Evolutionary conservation across 1,140 invertebrate genomes (phyloP).

Genomic region (Thaumetopoea pityocampa): DNA sequence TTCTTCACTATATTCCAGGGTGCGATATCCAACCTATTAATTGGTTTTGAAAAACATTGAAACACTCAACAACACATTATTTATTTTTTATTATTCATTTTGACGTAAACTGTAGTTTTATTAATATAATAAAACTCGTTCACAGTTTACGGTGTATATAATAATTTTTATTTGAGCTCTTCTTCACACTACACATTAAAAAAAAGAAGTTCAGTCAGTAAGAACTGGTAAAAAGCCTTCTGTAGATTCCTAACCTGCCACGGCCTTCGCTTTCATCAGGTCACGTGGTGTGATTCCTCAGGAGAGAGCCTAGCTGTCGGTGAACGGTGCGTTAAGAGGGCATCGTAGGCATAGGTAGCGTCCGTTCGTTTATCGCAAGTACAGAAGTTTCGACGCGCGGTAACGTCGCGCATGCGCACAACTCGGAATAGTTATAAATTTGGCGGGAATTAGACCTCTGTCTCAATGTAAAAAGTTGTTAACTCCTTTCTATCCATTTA

Average conservation of each 20-base stretch:
- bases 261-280: slow-evolving; percentile 59
- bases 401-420: slow-evolving; percentile 43
- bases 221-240: slow-evolving; percentile 1
- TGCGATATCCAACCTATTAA: too few species aligned
- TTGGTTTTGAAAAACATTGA: too few species aligned
- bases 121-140: too few species aligned
- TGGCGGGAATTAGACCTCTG: too few species aligned
- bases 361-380: too few species aligned
- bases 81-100: too few species aligned
- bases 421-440: slow-evolving; percentile 11
- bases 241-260: slow-evolving; percentile 29
- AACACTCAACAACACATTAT: too few species aligned
- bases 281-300: slow-evolving; percentile 50
- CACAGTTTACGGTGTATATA: not conserved
- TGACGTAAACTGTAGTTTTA: too few species aligned
- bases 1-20: too few species aligned
- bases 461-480: too few species aligned
- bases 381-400: slow-evolving; percentile 46
- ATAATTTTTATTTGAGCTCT: not conserved
- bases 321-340: slow-evolving; percentile 31
- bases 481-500: too few species aligned
- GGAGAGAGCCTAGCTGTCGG: slow-evolving; percentile 45
- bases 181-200: slow-evolving; percentile 5
- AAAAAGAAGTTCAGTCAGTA: slow-evolving; percentile 12
- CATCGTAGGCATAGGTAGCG: slow-evolving; percentile 25